Evolutionary conservation across 2,113 vertebrate genomes (phyloP).

Genomic region (Chamaetylas fuelleborni): DNA sequence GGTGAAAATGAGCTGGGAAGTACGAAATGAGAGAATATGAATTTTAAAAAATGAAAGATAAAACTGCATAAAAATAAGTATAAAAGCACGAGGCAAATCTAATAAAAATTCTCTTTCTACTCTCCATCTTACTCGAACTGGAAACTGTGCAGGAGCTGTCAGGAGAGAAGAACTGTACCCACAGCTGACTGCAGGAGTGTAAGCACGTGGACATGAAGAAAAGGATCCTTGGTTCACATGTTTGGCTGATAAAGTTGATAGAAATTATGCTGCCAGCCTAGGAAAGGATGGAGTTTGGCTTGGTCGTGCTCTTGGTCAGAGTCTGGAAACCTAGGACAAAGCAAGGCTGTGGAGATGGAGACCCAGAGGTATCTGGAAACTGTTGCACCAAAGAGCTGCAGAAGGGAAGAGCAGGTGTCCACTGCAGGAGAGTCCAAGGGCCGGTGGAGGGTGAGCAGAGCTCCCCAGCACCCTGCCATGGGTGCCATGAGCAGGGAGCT

Average conservation of each 20-base stretch:
- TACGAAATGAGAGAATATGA: neutral
- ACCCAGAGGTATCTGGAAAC: neutral
- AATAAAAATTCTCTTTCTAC: neutral
- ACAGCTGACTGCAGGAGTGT: accelerated
- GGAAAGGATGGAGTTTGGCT: neutral
- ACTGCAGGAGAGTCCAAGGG: neutral
- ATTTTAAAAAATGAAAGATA: neutral
- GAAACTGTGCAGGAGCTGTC: neutral
- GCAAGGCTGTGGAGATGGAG: neutral
- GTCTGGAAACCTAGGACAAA: neutral
- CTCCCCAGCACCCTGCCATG: neutral
- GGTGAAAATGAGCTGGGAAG: neutral
- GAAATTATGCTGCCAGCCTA: neutral
- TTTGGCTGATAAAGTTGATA: neutral
- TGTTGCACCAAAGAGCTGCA: neutral
- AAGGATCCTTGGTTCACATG: neutral
- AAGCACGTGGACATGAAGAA: neutral
- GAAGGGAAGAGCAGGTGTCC: neutral
- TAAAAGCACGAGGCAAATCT: neutral
- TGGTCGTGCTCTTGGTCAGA: neutral
- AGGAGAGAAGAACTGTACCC: neutral
- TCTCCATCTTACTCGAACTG: neutral
- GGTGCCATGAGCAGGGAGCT: neutral
- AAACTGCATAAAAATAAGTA: neutral
- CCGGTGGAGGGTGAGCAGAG: neutral